Percentiles rank a stretch among this genome's conserved stretches.
Conservation (phyloP, 2,888 invertebrate species). For the Quadriops clusia region DNA sequence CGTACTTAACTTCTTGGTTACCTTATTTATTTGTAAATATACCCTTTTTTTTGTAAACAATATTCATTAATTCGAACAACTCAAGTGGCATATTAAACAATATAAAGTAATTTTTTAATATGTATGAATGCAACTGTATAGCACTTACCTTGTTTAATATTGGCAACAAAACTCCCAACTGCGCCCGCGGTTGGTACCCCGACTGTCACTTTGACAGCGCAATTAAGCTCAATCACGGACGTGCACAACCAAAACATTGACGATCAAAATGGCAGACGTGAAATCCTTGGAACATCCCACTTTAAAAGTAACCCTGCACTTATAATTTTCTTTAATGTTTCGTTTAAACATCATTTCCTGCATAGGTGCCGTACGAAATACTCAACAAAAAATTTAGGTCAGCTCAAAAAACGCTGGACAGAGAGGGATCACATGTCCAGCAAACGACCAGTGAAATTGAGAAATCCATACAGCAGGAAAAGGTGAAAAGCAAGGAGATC, state of each 20-base stretch:
- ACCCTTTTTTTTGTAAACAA: too few species aligned
- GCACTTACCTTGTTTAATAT: too few species aligned
- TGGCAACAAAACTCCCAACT: too few species aligned
- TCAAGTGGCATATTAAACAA: too few species aligned
- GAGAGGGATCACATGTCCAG: conserved; percentile 84
- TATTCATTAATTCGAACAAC: too few species aligned
- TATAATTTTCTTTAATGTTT: conserved; percentile 1
- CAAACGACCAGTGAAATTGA: conserved; percentile 71
- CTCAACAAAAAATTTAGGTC: conserved; percentile 94
- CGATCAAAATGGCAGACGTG: conserved; percentile 80
- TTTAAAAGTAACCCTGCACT: conserved; percentile 56
- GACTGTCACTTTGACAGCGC: background rate
- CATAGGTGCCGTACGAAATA: conserved; percentile 95
- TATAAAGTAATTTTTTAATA: too few species aligned
- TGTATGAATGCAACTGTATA: too few species aligned
- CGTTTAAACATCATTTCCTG: conserved; percentile 9
- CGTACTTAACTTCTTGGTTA: too few species aligned
- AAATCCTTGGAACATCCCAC: conserved; percentile 93
- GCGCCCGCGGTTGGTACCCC: too few species aligned
- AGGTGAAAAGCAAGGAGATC: conserved; percentile 57
- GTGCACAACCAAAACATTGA: too few species aligned
- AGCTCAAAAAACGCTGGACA: conserved; percentile 87
- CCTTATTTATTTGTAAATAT: too few species aligned
- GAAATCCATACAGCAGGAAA: conserved; percentile 49
- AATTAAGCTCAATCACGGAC: background rate